Conservation (phyloP, 1,140 invertebrate species). For the Calliphora vicina region DNA sequence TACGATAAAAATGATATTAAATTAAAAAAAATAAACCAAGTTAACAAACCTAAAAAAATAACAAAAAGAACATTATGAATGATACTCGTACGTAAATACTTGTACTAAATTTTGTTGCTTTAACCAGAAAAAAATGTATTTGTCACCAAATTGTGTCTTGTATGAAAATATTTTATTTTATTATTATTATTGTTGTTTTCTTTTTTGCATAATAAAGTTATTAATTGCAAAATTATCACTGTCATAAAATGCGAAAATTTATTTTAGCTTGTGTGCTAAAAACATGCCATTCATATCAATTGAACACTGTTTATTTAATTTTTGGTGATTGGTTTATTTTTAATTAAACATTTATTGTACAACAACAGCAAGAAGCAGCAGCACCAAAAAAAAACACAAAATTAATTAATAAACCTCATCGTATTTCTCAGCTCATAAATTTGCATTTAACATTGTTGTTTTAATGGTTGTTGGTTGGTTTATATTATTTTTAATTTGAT, state of each 20-base stretch:
- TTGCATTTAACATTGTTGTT: background rate
- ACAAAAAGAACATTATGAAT: background rate
- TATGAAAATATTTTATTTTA: background rate
- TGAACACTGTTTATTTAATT: background rate
- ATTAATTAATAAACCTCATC: background rate
- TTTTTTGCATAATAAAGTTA: constrained; percentile 25
- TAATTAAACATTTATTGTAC: background rate
- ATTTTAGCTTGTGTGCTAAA: background rate
- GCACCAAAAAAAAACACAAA: background rate
- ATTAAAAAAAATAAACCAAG: background rate
- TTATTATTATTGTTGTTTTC: background rate
- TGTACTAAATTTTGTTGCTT: background rate
- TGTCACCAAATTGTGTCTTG: background rate
- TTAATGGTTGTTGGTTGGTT: no score
- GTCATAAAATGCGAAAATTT: constrained; percentile 4
- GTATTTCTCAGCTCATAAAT: background rate
- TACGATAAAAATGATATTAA: background rate
- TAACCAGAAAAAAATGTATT: background rate
- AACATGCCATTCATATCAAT: background rate
- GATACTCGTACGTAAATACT: background rate
- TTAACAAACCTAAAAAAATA: background rate
- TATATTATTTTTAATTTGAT: no score
- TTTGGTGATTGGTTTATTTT: background rate
- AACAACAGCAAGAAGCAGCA: background rate
- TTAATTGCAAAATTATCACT: constrained; percentile 21